phyloP scores from a whole-genome alignment of 2,797 vertebrate genomes.

The Poeciliopsis infans region DNA sequence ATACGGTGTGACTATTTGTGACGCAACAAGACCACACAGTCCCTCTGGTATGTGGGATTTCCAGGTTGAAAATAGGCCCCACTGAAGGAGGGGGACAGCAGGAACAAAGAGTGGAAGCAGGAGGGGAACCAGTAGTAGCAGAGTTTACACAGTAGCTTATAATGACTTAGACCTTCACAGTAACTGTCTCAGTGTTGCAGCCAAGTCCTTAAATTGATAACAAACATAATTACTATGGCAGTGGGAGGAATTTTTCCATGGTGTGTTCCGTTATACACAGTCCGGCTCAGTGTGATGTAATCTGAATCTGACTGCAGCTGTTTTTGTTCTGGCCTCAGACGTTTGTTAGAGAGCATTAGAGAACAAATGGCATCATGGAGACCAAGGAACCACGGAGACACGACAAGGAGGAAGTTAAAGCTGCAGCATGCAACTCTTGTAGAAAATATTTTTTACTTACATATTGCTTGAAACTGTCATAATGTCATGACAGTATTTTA shows the following conservation, averaged over 20 bases:
- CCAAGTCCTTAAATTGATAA: neutral
- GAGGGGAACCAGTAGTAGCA: neutral
- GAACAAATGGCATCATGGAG: neutral
- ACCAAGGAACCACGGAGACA: neutral
- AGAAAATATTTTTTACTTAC: no score
- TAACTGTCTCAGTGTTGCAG: neutral
- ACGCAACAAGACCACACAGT: conserved; percentile 60
- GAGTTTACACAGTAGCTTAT: neutral
- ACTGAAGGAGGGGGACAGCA: conserved; percentile 44
- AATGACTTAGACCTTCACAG: neutral
- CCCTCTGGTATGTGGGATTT: conserved; percentile 71
- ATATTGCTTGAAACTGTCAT: no score
- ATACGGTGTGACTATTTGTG: conserved; percentile 52
- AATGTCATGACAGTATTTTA: no score
- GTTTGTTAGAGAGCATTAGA: neutral
- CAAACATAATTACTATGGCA: neutral
- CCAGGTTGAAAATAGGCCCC: conserved; percentile 71
- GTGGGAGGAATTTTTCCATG: neutral
- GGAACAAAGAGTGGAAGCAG: conserved; percentile 34
- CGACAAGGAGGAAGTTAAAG: neutral
- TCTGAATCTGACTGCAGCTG: neutral
- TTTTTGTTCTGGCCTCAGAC: neutral
- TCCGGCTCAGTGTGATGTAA: neutral
- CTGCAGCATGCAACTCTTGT: no score
- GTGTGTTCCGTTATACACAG: neutral